phyloP scores from a whole-genome alignment of 2,113 vertebrate species.

The Neodon shergylaensis region DNA sequence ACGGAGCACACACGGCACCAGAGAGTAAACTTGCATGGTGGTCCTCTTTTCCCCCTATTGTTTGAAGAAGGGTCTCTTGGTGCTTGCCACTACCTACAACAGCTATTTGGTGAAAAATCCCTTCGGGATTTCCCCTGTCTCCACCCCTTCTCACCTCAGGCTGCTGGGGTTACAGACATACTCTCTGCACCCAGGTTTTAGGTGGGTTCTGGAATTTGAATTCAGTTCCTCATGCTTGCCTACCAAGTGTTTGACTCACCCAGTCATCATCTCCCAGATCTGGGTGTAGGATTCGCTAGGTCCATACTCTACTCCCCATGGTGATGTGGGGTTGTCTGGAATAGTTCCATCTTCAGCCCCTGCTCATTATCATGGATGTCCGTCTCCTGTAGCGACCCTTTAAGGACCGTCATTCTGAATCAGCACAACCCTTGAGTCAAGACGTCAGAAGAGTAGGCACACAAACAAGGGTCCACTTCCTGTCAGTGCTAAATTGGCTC shows the following conservation, averaged over 20 bases:
- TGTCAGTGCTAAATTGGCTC: accelerated
- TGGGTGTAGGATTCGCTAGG: not conserved
- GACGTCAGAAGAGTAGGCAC: accelerated
- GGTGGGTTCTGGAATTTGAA: not conserved
- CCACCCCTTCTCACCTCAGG: no score
- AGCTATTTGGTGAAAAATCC: not conserved
- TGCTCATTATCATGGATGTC: not conserved
- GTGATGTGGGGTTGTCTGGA: accelerated
- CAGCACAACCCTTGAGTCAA: not conserved
- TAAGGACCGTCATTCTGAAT: not conserved
- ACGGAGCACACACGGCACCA: no score
- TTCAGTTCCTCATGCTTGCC: not conserved
- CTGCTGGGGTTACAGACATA: not conserved
- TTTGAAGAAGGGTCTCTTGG: not conserved
- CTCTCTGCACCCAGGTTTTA: not conserved
- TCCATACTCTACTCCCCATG: accelerated
- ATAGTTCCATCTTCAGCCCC: not conserved
- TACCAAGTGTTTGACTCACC: not conserved
- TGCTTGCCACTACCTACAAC: not conserved
- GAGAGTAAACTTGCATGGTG: not conserved
- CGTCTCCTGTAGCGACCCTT: not conserved
- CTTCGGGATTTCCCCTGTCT: not conserved
- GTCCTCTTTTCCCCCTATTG: not conserved
- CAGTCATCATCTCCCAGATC: not conserved
- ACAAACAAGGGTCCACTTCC: accelerated